Conservation (phyloP, 2,797 vertebrate genomes). For the Odontamblyopus rebecca region DNA sequence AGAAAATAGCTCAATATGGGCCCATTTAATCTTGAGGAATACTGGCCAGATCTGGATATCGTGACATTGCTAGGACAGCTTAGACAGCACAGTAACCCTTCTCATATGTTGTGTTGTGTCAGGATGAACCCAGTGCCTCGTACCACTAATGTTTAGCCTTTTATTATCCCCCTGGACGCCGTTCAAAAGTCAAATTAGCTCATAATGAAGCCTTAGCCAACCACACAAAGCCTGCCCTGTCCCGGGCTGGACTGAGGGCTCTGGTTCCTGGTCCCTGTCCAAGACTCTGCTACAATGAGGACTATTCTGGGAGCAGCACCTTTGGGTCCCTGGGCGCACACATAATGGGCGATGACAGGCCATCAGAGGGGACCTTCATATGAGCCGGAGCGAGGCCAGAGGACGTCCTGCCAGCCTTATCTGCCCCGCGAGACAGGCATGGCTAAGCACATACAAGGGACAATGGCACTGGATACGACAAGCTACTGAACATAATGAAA, state of each 20-base stretch:
- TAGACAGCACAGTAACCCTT: neutral
- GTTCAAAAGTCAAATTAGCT: constrained; percentile 68
- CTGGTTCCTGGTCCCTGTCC: constrained; percentile 53
- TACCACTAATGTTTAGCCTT: constrained; percentile 22
- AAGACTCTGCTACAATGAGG: constrained; percentile 67
- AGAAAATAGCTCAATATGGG: too few relatives aligned
- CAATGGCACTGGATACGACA: neutral
- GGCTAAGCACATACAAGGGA: constrained; percentile 1
- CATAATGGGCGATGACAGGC: constrained; percentile 65
- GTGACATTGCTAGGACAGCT: neutral
- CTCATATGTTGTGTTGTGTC: constrained; percentile 14
- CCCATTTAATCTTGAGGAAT: neutral
- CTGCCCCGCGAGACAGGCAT: constrained; percentile 2
- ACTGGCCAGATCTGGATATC: neutral
- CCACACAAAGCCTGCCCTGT: constrained; percentile 74
- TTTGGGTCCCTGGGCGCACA: constrained; percentile 53
- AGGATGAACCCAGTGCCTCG: constrained; percentile 48
- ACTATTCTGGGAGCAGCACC: constrained; percentile 73
- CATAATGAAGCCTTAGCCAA: constrained; percentile 65
- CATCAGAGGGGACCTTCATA: constrained; percentile 61
- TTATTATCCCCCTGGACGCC: constrained; percentile 55
- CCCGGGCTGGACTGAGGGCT: constrained; percentile 33
- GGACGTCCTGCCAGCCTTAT: constrained; percentile 38
- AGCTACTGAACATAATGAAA: constrained; percentile 9
- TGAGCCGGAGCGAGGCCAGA: constrained; percentile 53